phyloP scores from a whole-genome alignment of 2,888 invertebrate species.

The Pterostichus madidus region DNA sequence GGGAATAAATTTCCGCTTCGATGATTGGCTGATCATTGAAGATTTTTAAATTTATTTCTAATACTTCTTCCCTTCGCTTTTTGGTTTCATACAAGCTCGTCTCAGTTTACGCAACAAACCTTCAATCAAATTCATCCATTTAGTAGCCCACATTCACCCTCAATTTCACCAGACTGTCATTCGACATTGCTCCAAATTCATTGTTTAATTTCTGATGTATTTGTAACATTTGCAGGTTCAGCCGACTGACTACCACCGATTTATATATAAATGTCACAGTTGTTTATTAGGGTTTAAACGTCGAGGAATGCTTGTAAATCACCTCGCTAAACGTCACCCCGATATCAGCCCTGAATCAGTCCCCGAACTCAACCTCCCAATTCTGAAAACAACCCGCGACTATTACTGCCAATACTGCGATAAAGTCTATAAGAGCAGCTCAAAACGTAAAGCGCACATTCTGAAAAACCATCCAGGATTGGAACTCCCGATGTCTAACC shows the following conservation, averaged over 20 bases:
- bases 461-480: slow-evolving; percentile 90
- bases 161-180: too few relatives aligned
- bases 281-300: slow-evolving; percentile 89
- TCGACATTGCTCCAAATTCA: too few relatives aligned
- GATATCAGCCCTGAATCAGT: slow-evolving; percentile 83
- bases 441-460: slow-evolving; percentile 91
- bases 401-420: slow-evolving; percentile 93
- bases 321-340: slow-evolving; percentile 88
- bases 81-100: too few relatives aligned
- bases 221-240: slow-evolving; percentile 69
- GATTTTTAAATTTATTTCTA: too few relatives aligned
- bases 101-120: too few relatives aligned
- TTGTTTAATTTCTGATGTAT: neutral
- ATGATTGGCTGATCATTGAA: too few relatives aligned
- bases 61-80: too few relatives aligned
- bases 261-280: slow-evolving; percentile 87
- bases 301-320: slow-evolving; percentile 91
- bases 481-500: slow-evolving; percentile 80
- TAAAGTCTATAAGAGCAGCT: slow-evolving; percentile 90
- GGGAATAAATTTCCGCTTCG: too few relatives aligned
- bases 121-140: too few relatives aligned
- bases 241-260: slow-evolving; percentile 85
- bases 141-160: too few relatives aligned
- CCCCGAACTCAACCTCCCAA: slow-evolving; percentile 88
- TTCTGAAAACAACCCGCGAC: slow-evolving; percentile 86